phyloP scores from a whole-genome alignment of 1,140 invertebrate genomes.

The Caenorhabditis brenneri region DNA sequence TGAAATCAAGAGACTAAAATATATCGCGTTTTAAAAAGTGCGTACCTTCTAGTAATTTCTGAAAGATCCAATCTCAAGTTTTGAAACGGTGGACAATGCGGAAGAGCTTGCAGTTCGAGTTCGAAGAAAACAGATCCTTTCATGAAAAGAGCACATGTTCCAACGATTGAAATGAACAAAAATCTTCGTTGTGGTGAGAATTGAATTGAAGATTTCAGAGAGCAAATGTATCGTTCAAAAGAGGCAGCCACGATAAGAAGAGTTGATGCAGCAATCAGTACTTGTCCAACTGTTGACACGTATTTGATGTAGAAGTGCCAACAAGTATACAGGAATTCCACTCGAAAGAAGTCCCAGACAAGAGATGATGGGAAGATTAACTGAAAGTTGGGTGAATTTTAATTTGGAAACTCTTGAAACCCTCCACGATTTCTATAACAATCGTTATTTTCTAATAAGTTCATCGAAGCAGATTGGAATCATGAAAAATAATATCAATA shows the following conservation, averaged over 20 bases:
- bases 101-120: background rate
- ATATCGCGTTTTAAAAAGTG: no score
- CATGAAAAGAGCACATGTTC: constrained; percentile 24
- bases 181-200: constrained; percentile 8
- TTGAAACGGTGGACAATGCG: constrained; percentile 13
- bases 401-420: no score
- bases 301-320: constrained; percentile 42
- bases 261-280: constrained; percentile 34
- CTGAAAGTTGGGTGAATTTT: background rate
- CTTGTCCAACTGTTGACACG: constrained; percentile 37
- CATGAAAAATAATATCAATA: no score
- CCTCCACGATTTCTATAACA: no score
- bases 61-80: constrained; percentile 36
- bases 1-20: background rate
- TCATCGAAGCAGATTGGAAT: no score
- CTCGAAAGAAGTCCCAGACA: constrained; percentile 30
- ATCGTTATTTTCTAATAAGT: no score
- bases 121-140: constrained; percentile 36
- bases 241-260: constrained; percentile 41
- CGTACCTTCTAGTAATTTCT: constrained; percentile 19
- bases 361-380: constrained; percentile 35
- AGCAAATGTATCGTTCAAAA: constrained; percentile 42
- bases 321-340: constrained; percentile 19
- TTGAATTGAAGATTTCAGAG: constrained; percentile 6
- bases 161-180: background rate